Conservation (phyloP, 2,888 invertebrate species). For the Leptinotarsa rubiginosa region DNA sequence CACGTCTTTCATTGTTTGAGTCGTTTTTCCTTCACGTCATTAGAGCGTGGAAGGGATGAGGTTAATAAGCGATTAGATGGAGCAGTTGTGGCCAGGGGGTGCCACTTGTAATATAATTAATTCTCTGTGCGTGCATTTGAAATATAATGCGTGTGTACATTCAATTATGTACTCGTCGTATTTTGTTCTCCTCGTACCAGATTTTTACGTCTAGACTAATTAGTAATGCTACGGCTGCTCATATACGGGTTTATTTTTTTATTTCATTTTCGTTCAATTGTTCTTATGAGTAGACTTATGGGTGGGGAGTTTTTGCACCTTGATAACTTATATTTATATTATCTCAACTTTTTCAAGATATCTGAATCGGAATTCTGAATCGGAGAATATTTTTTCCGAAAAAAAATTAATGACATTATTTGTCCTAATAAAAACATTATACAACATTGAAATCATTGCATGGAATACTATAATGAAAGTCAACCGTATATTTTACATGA, state of each 20-base stretch:
- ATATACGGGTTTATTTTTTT: neutral
- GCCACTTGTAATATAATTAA: slow-evolving; percentile 34
- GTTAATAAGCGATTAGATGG: slow-evolving; percentile 39
- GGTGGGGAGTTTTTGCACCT: no score
- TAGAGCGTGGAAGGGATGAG: slow-evolving; percentile 29
- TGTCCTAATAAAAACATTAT: no score
- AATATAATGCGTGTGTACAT: slow-evolving; percentile 35
- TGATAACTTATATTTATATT: no score
- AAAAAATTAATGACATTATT: no score
- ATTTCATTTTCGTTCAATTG: no score
- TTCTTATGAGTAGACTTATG: no score
- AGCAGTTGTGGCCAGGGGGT: slow-evolving; percentile 22
- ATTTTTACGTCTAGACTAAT: neutral
- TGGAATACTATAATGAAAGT: no score
- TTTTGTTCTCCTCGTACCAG: slow-evolving; percentile 16
- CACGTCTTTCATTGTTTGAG: slow-evolving; percentile 21
- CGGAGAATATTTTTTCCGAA: no score
- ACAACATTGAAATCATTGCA: no score
- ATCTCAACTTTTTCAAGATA: no score
- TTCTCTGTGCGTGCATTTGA: slow-evolving; percentile 36
- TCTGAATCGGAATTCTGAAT: no score
- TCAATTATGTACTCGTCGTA: slow-evolving; percentile 30
- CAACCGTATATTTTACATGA: no score
- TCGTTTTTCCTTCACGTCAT: slow-evolving; percentile 31
- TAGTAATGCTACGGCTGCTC: neutral